Conservation (phyloP, 1,140 invertebrate genomes). For the Maniola jurtina region DNA sequence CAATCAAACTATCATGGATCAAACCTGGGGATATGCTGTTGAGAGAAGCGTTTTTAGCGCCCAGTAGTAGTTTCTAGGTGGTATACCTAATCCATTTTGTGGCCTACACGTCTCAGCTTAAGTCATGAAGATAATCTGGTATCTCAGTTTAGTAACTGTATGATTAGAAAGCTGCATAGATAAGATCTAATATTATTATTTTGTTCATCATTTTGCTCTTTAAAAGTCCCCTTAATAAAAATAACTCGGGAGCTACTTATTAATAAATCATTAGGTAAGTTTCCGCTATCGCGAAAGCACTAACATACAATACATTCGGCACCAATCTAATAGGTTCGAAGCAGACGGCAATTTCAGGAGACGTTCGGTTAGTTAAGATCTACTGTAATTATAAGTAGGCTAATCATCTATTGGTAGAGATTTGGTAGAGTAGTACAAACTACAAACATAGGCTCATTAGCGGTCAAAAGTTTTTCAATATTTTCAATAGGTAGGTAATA, state of each 20-base stretch:
- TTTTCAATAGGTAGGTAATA: too few species aligned
- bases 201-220: too few species aligned
- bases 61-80: neutral
- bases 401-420: too few species aligned
- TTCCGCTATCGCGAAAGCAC: neutral
- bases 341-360: constrained; percentile 2
- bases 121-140: too few species aligned
- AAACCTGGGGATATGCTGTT: neutral
- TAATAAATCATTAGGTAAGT: too few species aligned
- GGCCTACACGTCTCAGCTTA: too few species aligned
- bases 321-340: neutral
- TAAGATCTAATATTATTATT: too few species aligned
- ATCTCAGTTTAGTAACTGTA: too few species aligned
- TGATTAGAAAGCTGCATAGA: neutral
- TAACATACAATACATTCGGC: neutral
- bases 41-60: neutral
- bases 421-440: neutral
- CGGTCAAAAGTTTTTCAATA: too few species aligned
- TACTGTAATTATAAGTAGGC: neutral
- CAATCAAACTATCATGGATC: constrained; percentile 17
- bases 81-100: neutral
- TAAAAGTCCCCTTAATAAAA: too few species aligned
- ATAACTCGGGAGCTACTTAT: too few species aligned
- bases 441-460: too few species aligned
- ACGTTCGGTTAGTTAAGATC: neutral